phyloP scores from a whole-genome alignment of 1,140 invertebrate genomes.

The Zaprionus tsacasi region DNA sequence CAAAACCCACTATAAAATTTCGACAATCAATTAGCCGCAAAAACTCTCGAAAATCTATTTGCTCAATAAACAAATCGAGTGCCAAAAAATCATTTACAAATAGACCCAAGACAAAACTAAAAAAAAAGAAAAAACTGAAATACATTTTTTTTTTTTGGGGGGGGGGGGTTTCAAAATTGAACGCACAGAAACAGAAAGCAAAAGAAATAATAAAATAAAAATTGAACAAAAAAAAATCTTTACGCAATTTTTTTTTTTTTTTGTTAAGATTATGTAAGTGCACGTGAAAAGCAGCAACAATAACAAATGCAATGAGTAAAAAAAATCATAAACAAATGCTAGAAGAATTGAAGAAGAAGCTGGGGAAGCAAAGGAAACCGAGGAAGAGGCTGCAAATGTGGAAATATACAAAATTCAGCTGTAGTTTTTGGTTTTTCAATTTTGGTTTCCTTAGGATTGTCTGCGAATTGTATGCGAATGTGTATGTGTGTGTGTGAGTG shows the following conservation, averaged over 20 bases:
- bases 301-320: slow-evolving; percentile 12
- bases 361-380: not conserved
- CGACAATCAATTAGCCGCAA: slow-evolving; percentile 32
- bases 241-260: slow-evolving; percentile 28
- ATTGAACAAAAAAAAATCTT: slow-evolving; percentile 19
- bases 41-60: slow-evolving; percentile 24
- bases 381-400: not conserved
- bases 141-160: slow-evolving; percentile 20
- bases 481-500: not conserved
- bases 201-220: slow-evolving; percentile 21
- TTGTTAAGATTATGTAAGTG: slow-evolving; percentile 55
- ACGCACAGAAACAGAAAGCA: slow-evolving; percentile 46
- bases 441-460: no score
- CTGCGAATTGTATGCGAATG: not conserved
- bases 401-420: slow-evolving; percentile 14
- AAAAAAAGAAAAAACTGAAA: slow-evolving; percentile 27
- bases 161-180: slow-evolving; percentile 56
- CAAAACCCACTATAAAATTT: slow-evolving; percentile 2
- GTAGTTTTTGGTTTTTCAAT: slow-evolving; percentile 20
- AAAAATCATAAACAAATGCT: slow-evolving; percentile 34
- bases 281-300: slow-evolving; percentile 60
- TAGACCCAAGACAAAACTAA: slow-evolving; percentile 33
- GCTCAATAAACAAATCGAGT: slow-evolving; percentile 55
- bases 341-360: slow-evolving; percentile 5
- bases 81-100: slow-evolving; percentile 49